Evolutionary conservation across 2,113 vertebrate species (phyloP), one percentile per base, ranked within the genome.

Genomic region (Indri indri): DNA sequence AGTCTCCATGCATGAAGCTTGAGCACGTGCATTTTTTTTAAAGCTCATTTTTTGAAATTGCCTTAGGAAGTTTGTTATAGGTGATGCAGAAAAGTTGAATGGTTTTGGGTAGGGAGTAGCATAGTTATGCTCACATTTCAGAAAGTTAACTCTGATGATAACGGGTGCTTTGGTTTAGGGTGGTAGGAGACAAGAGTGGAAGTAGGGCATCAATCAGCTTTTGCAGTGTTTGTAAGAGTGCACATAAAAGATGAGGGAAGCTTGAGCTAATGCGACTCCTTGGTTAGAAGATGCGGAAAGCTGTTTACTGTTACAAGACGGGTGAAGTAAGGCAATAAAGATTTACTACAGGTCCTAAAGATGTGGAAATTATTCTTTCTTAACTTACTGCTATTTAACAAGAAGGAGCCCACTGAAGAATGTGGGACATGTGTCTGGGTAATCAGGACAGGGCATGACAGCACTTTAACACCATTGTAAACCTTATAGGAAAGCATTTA

Each of bases 261-360:
- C 4, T 11, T 34, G 57, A 88, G 83, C 88, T 30, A 77, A 85
- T 11, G 32, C 3, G 40, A 6, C 45, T 74, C 20, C 25, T 40
- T 80, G n/a, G 47, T 54, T 61, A 61, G 23, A 61, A 61, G 59
- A 27, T 61, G 59, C 23, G 3, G 52, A n/a, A 8, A n/a, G n/a
- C n/a, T 30, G 80, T 57, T 7, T 34, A 65, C 14, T 73, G 7
- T 37, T 61, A n/a, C 9, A 50, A 93, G 70, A 70, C 8, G 40
- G 30, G 32, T 85, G 88, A 77, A 81, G 54, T 59, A 95, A 94
- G 66, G 52, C 86, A 96, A n/a, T 91, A 34, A 92, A 94, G 18
- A 94, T 96, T 87, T 90, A 97, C 73, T 54, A 96, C 79, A 94
- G 65, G 74, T 96, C 93, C 84, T 71, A 97, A 93, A 47, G 92